These are phyloP conservation scores for Caenorhabditis tropicalis DNA, from an alignment of 1,140 invertebrate genomes.

Conservation along the genomic window DNA sequence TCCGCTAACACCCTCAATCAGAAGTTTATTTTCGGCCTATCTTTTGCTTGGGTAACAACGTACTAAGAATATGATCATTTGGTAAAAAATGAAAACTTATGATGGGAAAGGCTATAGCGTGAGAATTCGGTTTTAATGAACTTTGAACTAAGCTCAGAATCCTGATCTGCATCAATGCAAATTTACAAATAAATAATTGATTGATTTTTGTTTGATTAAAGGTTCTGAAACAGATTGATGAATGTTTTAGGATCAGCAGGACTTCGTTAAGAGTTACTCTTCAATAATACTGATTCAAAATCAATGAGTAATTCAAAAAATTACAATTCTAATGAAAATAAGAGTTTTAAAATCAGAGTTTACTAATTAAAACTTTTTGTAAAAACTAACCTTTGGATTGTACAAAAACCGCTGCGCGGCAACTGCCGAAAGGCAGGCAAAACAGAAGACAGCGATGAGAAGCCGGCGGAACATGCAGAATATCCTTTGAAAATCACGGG, in stretches of 20 bases:
- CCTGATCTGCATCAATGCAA: too few relatives aligned
- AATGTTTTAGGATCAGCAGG: too few relatives aligned
- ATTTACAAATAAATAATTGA: too few relatives aligned
- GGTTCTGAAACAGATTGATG: too few relatives aligned
- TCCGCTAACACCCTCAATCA: neutral
- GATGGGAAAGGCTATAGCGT: neutral
- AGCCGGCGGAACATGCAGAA: slow-evolving; percentile 36
- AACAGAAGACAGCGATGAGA: slow-evolving; percentile 28
- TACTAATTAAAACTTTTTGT: too few relatives aligned
- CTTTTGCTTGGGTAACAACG: neutral
- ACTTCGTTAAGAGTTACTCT: too few relatives aligned
- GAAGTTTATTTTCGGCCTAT: neutral
- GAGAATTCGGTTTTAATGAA: neutral
- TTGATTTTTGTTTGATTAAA: too few relatives aligned
- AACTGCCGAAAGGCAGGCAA: slow-evolving; percentile 1
- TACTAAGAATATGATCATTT: neutral
- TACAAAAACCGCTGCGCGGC: neutral
- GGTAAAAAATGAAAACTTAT: neutral
- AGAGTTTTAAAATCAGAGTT: too few relatives aligned
- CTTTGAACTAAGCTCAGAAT: too few relatives aligned
- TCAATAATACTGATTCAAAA: too few relatives aligned
- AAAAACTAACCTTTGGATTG: neutral
- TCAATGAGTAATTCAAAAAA: too few relatives aligned
- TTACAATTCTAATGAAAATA: too few relatives aligned
- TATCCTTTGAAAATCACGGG: slow-evolving; percentile 14